phyloP scores from a whole-genome alignment of 2,888 invertebrate genomes.

The Synanthedon myopaeformis region DNA sequence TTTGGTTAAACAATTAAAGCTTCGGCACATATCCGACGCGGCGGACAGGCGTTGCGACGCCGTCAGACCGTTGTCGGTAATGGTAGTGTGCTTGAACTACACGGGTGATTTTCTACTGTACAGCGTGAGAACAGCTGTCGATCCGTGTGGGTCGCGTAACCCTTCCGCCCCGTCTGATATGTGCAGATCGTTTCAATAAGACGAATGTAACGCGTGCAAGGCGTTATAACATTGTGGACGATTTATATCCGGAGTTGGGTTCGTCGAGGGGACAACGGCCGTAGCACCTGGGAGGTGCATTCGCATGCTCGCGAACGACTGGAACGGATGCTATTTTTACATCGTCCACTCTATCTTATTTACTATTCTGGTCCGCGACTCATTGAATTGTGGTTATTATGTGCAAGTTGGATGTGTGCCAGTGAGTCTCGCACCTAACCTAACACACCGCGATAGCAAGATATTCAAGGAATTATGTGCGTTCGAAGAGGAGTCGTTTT shows the following conservation, averaged over 20 bases:
- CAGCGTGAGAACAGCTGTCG: too few species aligned
- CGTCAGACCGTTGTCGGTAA: too few species aligned
- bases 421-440: constrained; percentile 53
- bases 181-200: too few species aligned
- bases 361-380: constrained; percentile 70
- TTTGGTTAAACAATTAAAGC: too few species aligned
- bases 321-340: constrained; percentile 66
- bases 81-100: too few species aligned
- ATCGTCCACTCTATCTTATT: constrained; percentile 66
- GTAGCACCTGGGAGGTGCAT: constrained; percentile 59
- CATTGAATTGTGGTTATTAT: constrained; percentile 72
- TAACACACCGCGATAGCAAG: constrained; percentile 55
- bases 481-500: too few species aligned
- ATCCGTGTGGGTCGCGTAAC: too few species aligned
- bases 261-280: constrained; percentile 46
- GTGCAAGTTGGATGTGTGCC: constrained; percentile 67
- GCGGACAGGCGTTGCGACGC: too few species aligned
- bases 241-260: neutral
- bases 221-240: neutral
- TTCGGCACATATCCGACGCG: too few species aligned
- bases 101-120: too few species aligned
- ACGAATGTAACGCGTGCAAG: too few species aligned
- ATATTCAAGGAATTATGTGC: constrained; percentile 55
- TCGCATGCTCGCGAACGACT: constrained; percentile 50
- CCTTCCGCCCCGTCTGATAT: too few species aligned